Conservation (phyloP, 2,797 vertebrate species). For the Onychomys arenicola region DNA sequence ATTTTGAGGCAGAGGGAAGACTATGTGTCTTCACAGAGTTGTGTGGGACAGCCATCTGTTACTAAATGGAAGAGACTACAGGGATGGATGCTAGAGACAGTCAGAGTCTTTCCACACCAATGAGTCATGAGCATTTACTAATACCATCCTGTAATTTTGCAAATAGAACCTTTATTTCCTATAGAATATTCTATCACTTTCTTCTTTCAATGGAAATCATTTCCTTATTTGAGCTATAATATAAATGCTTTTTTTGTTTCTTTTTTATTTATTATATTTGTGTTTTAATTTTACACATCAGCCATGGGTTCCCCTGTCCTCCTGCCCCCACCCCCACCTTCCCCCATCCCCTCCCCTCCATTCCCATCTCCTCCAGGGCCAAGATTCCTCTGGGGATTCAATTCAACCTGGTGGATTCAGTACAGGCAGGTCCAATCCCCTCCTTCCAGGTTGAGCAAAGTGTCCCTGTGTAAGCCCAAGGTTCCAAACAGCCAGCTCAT, state of each 20-base stretch:
- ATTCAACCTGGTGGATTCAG: too few relatives aligned
- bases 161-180: neutral
- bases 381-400: too few relatives aligned
- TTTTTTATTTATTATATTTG: too few relatives aligned
- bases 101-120: neutral
- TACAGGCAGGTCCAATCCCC: too few relatives aligned
- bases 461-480: too few relatives aligned
- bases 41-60: neutral
- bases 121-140: neutral
- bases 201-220: neutral
- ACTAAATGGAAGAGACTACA: neutral
- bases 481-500: too few relatives aligned
- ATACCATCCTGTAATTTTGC: neutral
- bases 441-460: too few relatives aligned
- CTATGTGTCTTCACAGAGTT: neutral
- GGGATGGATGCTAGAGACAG: neutral
- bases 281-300: too few relatives aligned
- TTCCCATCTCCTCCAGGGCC: too few relatives aligned
- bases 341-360: too few relatives aligned
- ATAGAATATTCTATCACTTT: neutral
- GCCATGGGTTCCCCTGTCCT: too few relatives aligned
- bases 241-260: neutral
- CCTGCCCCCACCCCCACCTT: too few relatives aligned
- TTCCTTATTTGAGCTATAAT: neutral
- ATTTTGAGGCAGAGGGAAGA: neutral